These are phyloP conservation scores for Bellardia bayeri DNA, from an alignment of 2,888 invertebrate species.

Conservation along the genomic window DNA sequence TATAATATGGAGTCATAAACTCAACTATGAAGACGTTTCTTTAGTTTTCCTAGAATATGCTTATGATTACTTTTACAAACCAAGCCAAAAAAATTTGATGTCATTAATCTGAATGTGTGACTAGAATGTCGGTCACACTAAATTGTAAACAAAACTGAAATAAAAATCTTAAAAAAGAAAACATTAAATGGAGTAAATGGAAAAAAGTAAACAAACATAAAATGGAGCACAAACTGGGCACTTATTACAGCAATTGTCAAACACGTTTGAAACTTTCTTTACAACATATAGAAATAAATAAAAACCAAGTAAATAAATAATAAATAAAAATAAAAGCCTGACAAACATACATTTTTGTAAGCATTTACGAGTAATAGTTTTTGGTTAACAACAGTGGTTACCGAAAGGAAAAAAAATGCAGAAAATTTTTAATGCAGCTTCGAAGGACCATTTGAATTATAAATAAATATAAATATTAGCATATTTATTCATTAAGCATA, in stretches of 20 bases:
- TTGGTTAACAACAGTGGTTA: background rate
- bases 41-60: constrained; percentile 55
- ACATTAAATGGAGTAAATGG: constrained; percentile 27
- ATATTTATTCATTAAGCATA: too few species aligned
- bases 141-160: background rate
- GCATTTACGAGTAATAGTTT: background rate
- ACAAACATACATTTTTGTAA: background rate
- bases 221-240: constrained; percentile 43
- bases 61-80: constrained; percentile 14
- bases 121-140: constrained; percentile 60
- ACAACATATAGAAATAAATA: constrained; percentile 18
- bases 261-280: constrained; percentile 61
- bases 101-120: constrained; percentile 53
- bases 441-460: background rate
- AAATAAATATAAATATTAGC: too few species aligned
- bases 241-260: constrained; percentile 44
- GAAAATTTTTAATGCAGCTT: background rate
- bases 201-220: constrained; percentile 14
- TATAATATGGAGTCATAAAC: too few species aligned
- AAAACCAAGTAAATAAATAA: constrained; percentile 17
- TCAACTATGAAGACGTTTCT: constrained; percentile 14
- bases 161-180: constrained; percentile 40
- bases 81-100: constrained; percentile 24
- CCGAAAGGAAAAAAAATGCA: background rate
- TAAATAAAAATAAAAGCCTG: background rate